Percentiles rank a stretch among this genome's conserved stretches.
phyloP scores from a whole-genome alignment of 2,888 invertebrate genomes.

The Acronicta aceris region DNA sequence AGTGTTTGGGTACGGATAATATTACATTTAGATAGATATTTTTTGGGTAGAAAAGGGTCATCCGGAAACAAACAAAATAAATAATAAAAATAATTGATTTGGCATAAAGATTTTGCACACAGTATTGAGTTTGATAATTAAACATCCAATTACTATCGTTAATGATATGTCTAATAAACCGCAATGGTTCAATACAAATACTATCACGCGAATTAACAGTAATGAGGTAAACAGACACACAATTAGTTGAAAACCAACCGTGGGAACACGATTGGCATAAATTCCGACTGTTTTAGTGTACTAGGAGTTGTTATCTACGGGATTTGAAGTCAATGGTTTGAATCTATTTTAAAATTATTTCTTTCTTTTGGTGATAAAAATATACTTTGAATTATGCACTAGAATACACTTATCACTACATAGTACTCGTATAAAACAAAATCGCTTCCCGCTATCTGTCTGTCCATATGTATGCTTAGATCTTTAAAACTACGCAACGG shows the following conservation, averaged over 20 bases:
- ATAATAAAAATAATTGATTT: no score
- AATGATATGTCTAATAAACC: conserved; percentile 11
- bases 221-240: conserved; percentile 27
- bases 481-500: no score
- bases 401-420: no score
- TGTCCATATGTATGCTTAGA: no score
- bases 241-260: conserved; percentile 21
- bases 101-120: no score
- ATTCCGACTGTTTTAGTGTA: neutral
- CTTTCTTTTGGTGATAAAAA: no score
- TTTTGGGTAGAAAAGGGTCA: conserved; percentile 12
- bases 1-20: conserved; percentile 14
- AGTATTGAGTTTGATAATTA: no score
- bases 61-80: neutral
- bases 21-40: conserved; percentile 17
- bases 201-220: conserved; percentile 21
- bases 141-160: conserved; percentile 5
- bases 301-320: neutral
- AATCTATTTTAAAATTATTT: no score
- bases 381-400: no score
- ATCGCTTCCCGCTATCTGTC: no score
- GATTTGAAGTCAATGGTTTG: neutral
- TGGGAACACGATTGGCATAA: conserved; percentile 8
- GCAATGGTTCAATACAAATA: conserved; percentile 12
- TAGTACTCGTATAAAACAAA: no score